phyloP scores from a whole-genome alignment of 23 tunicate genomes.

The Aplidium turbinatum region DNA sequence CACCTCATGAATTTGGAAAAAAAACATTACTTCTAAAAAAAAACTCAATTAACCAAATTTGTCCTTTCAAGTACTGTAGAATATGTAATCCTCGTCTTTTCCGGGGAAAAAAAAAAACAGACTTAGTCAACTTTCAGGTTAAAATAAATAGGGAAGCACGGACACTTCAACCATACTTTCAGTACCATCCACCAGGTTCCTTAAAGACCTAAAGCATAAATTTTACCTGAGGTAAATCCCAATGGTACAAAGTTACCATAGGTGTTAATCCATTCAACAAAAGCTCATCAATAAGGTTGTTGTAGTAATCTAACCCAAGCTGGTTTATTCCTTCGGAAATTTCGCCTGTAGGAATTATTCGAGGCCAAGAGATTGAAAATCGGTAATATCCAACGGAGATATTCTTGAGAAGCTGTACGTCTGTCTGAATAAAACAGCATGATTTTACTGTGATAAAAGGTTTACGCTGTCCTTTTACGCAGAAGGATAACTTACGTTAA shows the following conservation, averaged over 20 bases:
- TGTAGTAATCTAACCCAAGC: slow-evolving; percentile 72
- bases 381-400: slow-evolving; percentile 65
- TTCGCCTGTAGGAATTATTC: slow-evolving; percentile 69
- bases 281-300: slow-evolving; percentile 66
- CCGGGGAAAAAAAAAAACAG: too few relatives aligned
- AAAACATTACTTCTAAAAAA: too few relatives aligned
- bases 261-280: slow-evolving; percentile 69
- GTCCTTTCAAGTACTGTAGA: too few relatives aligned
- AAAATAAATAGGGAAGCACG: neutral
- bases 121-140: neutral
- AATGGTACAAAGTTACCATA: slow-evolving; percentile 88
- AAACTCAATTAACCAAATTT: too few relatives aligned
- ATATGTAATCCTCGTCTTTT: too few relatives aligned
- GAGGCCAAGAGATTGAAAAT: slow-evolving; percentile 86
- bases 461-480: too few relatives aligned
- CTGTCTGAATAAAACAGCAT: slow-evolving; percentile 30
- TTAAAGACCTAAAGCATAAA: neutral
- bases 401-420: slow-evolving; percentile 57
- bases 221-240: slow-evolving; percentile 91
- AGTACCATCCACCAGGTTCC: too few relatives aligned
- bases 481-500: too few relatives aligned
- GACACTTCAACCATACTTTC: too few relatives aligned
- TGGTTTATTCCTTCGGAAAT: slow-evolving; percentile 42
- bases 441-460: neutral
- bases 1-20: too few relatives aligned